Evolutionary conservation across 2,888 invertebrate genomes (phyloP).

Genomic region (Macrosoma leucophasiata): DNA sequence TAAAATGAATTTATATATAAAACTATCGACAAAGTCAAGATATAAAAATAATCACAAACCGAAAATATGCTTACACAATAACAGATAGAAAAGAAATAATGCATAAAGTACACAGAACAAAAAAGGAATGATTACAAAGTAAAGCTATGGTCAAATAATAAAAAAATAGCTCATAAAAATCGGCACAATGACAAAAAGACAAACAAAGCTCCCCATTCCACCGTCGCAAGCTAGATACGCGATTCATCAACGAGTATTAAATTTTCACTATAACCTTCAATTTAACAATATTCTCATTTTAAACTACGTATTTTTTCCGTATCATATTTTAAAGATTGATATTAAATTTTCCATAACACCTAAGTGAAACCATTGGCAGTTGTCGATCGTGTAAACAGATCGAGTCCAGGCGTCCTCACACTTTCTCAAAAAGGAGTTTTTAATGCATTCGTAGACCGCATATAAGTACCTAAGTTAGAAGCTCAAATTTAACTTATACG

Average conservation of each 20-base stretch:
- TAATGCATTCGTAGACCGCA: constrained; percentile 25
- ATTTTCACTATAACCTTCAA: constrained; percentile 67
- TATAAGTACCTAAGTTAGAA: constrained; percentile 60
- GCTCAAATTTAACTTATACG: constrained; percentile 73
- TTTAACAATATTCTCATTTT: constrained; percentile 64
- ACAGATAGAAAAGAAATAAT: background rate
- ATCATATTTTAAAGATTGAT: constrained; percentile 41
- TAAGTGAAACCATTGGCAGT: constrained; percentile 67
- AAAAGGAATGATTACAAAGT: constrained; percentile 12
- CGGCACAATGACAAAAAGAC: too few species aligned
- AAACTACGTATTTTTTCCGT: constrained; percentile 55
- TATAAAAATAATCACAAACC: constrained; percentile 1
- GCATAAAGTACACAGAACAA: background rate
- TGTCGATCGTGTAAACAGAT: constrained; percentile 37
- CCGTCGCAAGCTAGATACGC: constrained; percentile 43
- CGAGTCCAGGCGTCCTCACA: constrained; percentile 35
- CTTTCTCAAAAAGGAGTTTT: too few species aligned
- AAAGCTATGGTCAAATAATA: too few species aligned
- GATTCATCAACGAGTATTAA: constrained; percentile 68
- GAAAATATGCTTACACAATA: background rate
- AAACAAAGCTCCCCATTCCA: constrained; percentile 32
- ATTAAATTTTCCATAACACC: constrained; percentile 39
- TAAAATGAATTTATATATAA: too few species aligned
- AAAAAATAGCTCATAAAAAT: too few species aligned
- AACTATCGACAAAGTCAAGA: too few species aligned